These are phyloP conservation scores for Gymnoscopelus microlampas DNA, from an alignment of 2,797 vertebrate species.

Conservation along the genomic window DNA sequence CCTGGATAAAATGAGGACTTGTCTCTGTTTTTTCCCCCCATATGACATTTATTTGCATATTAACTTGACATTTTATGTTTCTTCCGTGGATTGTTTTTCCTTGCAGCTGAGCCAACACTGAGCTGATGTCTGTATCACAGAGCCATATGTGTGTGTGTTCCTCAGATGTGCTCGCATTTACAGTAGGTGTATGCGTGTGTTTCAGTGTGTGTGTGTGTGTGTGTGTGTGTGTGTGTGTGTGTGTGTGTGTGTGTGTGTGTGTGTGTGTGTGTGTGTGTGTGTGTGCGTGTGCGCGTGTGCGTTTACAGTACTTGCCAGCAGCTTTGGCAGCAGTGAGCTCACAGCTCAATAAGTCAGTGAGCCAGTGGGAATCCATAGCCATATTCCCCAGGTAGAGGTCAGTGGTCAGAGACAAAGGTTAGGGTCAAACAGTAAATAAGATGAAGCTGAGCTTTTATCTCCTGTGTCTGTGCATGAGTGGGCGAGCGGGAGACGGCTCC, in stretches of 20 bases:
- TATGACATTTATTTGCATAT: too few species aligned
- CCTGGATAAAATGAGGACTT: background rate
- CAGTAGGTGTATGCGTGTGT: background rate
- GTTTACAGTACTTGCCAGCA: slow-evolving; percentile 5
- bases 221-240: slow-evolving; percentile 1
- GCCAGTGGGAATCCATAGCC: slow-evolving; percentile 47
- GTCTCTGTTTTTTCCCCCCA: background rate
- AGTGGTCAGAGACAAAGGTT: slow-evolving; percentile 60
- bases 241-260: background rate
- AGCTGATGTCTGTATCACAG: background rate
- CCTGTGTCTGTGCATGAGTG: slow-evolving; percentile 25
- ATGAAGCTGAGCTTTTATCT: slow-evolving; percentile 60
- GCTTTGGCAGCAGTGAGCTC: slow-evolving; percentile 23
- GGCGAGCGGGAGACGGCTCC: slow-evolving; percentile 26
- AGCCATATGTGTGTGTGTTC: background rate
- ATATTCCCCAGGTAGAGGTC: slow-evolving; percentile 51
- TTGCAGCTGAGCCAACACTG: background rate
- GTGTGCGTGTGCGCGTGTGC: slow-evolving; percentile 1
- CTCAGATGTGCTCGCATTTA: slow-evolving; percentile 1
- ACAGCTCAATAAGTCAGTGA: slow-evolving; percentile 55
- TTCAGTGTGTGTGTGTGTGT: background rate
- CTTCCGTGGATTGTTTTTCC: background rate
- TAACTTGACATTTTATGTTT: background rate
- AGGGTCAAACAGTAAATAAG: slow-evolving; percentile 67
- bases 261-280: slow-evolving; percentile 5